phyloP scores from a whole-genome alignment of 2,888 invertebrate genomes.

The Stomorhina lunata region DNA sequence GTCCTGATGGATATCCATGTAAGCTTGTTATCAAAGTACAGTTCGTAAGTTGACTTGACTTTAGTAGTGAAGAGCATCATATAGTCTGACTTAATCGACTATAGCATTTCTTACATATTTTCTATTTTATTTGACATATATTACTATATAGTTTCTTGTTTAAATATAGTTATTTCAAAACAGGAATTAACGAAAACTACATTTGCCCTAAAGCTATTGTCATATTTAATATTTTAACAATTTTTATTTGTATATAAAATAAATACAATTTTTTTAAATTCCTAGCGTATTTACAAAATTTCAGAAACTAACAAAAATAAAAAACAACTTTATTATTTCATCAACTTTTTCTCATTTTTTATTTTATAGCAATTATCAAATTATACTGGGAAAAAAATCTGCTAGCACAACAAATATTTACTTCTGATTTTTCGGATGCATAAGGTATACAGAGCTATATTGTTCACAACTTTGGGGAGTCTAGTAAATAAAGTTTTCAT shows the following conservation, averaged over 20 bases:
- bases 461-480: no score
- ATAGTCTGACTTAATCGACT: no score
- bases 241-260: not conserved
- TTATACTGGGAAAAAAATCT: not conserved
- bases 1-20: no score
- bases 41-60: no score
- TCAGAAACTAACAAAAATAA: conserved; percentile 18
- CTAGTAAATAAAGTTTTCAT: no score
- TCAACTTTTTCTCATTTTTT: not conserved
- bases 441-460: not conserved
- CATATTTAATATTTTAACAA: conserved; percentile 16
- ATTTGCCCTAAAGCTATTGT: conserved; percentile 12
- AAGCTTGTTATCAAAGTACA: no score
- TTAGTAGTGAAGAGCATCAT: no score
- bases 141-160: not conserved
- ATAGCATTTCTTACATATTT: no score
- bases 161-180: not conserved
- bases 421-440: conserved; percentile 18
- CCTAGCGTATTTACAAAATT: no score
- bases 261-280: not conserved
- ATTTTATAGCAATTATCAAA: conserved; percentile 41
- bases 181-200: not conserved
- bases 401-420: conserved; percentile 26
- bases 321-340: conserved; percentile 38
- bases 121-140: not conserved